Evolutionary conservation across 2,797 vertebrate genomes (phyloP), one percentile per base, ranked within the genome.

Genomic region (Anniella stebbinsi): DNA sequence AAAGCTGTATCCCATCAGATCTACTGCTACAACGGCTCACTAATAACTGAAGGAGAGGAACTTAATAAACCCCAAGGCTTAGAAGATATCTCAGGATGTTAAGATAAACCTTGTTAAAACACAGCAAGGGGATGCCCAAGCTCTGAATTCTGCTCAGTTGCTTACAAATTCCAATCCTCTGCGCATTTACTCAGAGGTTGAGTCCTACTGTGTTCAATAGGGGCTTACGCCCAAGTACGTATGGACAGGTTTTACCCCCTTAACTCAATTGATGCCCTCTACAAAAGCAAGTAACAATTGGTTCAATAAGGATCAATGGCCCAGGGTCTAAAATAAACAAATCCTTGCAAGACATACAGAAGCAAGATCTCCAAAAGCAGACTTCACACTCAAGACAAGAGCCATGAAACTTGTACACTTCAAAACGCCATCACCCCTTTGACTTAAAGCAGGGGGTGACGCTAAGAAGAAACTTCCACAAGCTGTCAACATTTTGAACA

Each of bases 401-500:
- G 91, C 95, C 92, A 93, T 83, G 92, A 95, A 95, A 96, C 92
- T 95, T 94, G 87, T 9, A 82, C 54, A 66, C 85, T 93, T 92
- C 89, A 75, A 94, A 95, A 95, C 93, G 89, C 89, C 91, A 93
- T 91, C 92, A 93, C 88, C 94, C 90, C 91, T 94, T 94, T 93
- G 84, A 70, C 41, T 96, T 95, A 85, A 88, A 93, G 93, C 89
- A 89, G 38, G 89, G 94, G 95, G 96, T 95, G 95, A 88, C 84
- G 93, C 95, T 92, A 70, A 80, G 91, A 81, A 78, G 91, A 91
- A 92, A 94, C 94, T 76, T 91, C 93, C 95, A 95, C 90, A 90
- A 57, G 91, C 93, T 84, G 90, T 95, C 91, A 96, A 96, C 96
- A 88, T 93, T 95, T 95, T 92, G 84, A 95, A 96, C 95, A 96